Percentiles rank a stretch among this genome's conserved stretches.
phyloP scores from a whole-genome alignment of 2,888 invertebrate species.

The Eubasilissa splendida region DNA sequence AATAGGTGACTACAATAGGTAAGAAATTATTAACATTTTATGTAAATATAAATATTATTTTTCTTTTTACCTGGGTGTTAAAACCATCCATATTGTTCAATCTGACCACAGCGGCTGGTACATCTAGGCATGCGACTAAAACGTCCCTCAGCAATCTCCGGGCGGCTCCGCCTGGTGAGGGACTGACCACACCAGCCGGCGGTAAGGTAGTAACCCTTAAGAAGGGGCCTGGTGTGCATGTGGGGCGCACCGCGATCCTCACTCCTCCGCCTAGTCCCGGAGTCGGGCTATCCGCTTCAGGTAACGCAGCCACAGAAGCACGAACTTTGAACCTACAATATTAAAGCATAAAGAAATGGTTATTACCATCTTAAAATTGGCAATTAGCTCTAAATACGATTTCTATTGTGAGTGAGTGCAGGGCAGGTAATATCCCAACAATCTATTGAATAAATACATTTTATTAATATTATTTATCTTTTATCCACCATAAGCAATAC shows the following conservation, averaged over 20 bases:
- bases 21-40: too few relatives aligned
- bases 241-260: conserved; percentile 71
- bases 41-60: too few relatives aligned
- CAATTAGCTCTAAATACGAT: too few relatives aligned
- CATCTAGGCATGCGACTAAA: conserved; percentile 66
- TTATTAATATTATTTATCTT: too few relatives aligned
- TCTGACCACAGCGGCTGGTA: conserved; percentile 63
- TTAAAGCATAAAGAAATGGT: background rate
- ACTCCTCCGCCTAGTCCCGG: conserved; percentile 52
- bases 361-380: too few relatives aligned
- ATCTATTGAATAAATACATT: too few relatives aligned
- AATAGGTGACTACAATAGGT: too few relatives aligned
- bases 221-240: conserved; percentile 65
- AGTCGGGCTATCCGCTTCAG: conserved; percentile 53
- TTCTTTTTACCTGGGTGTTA: conserved; percentile 49
- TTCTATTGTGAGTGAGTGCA: too few relatives aligned
- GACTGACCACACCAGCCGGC: conserved; percentile 67
- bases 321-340: conserved; percentile 71
- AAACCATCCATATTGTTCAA: conserved; percentile 49
- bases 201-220: conserved; percentile 66
- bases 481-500: too few relatives aligned
- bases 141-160: conserved; percentile 67
- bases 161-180: conserved; percentile 65
- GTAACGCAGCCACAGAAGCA: conserved; percentile 61
- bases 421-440: too few relatives aligned